phyloP scores from a whole-genome alignment of 2,888 invertebrate species.

The Hypercompe scribonia region DNA sequence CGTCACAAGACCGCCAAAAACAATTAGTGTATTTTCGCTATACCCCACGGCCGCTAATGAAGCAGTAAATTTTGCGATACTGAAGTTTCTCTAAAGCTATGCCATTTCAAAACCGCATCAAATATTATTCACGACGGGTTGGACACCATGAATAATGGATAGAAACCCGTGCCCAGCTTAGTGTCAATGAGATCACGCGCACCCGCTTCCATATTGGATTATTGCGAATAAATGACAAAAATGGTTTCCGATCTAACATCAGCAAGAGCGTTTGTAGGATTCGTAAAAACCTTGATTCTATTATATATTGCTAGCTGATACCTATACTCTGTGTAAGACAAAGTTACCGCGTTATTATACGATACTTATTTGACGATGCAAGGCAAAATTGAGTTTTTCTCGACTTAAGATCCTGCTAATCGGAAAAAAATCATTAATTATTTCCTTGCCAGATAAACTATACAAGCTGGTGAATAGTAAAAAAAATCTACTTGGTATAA shows the following conservation, averaged over 20 bases:
- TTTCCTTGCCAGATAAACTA: too few relatives aligned
- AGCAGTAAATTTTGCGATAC: slow-evolving; percentile 51
- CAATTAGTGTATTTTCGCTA: slow-evolving; percentile 32
- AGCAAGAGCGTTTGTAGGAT: slow-evolving; percentile 31
- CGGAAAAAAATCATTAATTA: too few relatives aligned
- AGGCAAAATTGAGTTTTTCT: neutral
- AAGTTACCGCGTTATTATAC: neutral
- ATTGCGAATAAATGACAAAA: slow-evolving; percentile 81
- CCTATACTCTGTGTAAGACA: neutral
- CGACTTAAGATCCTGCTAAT: neutral
- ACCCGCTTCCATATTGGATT: slow-evolving; percentile 77
- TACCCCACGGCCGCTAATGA: slow-evolving; percentile 44
- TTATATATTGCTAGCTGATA: neutral
- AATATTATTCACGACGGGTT: slow-evolving; percentile 69
- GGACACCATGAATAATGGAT: slow-evolving; percentile 82
- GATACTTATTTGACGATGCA: neutral
- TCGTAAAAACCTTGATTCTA: slow-evolving; percentile 25
- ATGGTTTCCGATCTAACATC: slow-evolving; percentile 66
- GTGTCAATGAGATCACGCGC: slow-evolving; percentile 83
- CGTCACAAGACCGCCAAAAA: slow-evolving; percentile 22
- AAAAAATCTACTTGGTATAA: too few relatives aligned
- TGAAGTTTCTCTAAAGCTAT: slow-evolving; percentile 55
- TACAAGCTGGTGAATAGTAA: too few relatives aligned
- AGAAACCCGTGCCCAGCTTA: slow-evolving; percentile 72
- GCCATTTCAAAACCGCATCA: slow-evolving; percentile 63